Evolutionary conservation across 2,113 vertebrate species (phyloP), one percentile per base, ranked within the genome.

Genomic region (Oncorhynchus clarkii): DNA sequence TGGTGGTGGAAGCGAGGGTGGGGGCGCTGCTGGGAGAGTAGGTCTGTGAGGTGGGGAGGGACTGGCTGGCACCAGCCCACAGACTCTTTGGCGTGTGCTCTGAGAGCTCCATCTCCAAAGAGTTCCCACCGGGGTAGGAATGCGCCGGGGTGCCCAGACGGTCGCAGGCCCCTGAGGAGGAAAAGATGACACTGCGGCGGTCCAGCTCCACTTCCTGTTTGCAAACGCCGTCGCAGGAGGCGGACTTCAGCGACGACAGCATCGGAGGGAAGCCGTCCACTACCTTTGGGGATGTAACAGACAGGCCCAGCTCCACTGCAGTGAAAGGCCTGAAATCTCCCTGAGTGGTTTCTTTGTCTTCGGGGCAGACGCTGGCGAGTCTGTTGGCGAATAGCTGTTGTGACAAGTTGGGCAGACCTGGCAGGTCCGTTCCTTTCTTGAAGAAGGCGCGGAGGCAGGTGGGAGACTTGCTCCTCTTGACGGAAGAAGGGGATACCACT

Each of bases 151-250:
- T 91, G 90, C 94, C 95, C 88, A 94, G 93, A 90, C 94, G 96
- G 89, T 97, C 97, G 89, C 95, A 97, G 72, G 95, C 86, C 20
- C 95, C 96, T 73, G 96, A 95, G 90, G 96, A 96, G 90, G 97
- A 98, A 92, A 99, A 99, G 91, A 99, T 99, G 87, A 99, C 98
- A 57, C 96, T 99, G 88, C 96, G 96, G 82, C 98, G 96, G 92
- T 99, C 98, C 70, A 96, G 90, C 86, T 99, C 98, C 54, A 90
- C 91, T 89, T 99, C 98, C 91, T 97, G 96, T 88, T 97, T 99
- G 91, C 96, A 98, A 79, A 96, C 92, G 51, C 93, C 93, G 80
- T 99, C 97, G 78, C 95, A 95, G 84, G 96, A 95, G 26, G 95
- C 91, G 8, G 95, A 93, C 89, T 94, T 96, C 88, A 96, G 94